Evolutionary conservation across 2,113 vertebrate genomes (phyloP), one percentile per base, ranked within the genome.

Genomic region (Engraulis encrasicolus): DNA sequence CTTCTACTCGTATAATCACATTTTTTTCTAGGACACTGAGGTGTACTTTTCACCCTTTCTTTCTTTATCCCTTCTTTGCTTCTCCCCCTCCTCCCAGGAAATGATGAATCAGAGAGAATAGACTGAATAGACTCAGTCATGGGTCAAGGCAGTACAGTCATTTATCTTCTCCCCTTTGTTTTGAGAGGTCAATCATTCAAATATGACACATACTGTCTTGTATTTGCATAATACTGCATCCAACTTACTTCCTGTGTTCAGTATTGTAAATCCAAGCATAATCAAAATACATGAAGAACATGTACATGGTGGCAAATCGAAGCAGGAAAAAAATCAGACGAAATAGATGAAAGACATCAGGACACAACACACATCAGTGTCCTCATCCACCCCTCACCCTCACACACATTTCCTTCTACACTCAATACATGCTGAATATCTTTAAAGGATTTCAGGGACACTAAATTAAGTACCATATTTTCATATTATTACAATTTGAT

Each of bases 1-100:
- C n/a, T n/a, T n/a, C n/a, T 79, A 81, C 86, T 87, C 82, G 91
- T 91, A 90, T 90, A 90, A 92, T 91, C 89, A 88, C 9, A n/a
- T n/a, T 81, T 74, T 66, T 89, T 88, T 90, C 85, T 86, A 78
- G 61, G 85, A 61, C 88, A 89, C 40, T 74, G 82, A 86, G 84
- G 84, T 87, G 27, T 66, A 81, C n/a, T 78, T 81, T 84, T n/a
- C n/a, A n/a, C n/a, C n/a, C n/a, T 77, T 85, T 52, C 78, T 52
- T 52, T 34, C 27, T 34, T n/a, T n/a, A n/a, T n/a, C n/a, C n/a
- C n/a, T n/a, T n/a, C n/a, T n/a, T n/a, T n/a, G n/a, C n/a, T n/a
- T n/a, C n/a, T n/a, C n/a, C n/a, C n/a, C 84, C 40, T 71, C 50
- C 78, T 50, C 19, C 66, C 19, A 83, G 37, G 17, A 89, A 85